phyloP scores from a whole-genome alignment of 2,797 vertebrate species.

The Diglossa cyanea region DNA sequence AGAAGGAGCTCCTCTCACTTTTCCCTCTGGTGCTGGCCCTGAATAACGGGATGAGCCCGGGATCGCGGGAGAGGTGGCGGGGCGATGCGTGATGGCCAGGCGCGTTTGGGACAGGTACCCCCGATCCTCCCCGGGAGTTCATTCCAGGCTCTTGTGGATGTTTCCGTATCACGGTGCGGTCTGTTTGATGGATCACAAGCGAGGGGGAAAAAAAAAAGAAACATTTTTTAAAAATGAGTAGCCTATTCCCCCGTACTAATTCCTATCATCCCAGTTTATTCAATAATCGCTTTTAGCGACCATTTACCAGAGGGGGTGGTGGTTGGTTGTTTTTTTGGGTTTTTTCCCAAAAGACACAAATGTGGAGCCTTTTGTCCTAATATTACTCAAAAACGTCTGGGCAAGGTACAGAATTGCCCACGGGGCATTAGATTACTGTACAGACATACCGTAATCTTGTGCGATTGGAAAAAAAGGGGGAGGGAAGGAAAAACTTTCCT shows the following conservation, averaged over 20 bases:
- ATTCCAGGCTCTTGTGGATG: not conserved
- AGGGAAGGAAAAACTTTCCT: not conserved
- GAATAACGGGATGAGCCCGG: not conserved
- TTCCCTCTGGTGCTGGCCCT: no score
- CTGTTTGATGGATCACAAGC: not conserved
- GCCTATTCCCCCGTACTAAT: not conserved
- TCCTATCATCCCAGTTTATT: not conserved
- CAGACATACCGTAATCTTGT: constrained; percentile 18
- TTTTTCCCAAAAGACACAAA: not conserved
- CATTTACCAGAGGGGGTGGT: not conserved
- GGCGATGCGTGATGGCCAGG: not conserved
- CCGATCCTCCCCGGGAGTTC: not conserved
- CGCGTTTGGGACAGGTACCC: not conserved
- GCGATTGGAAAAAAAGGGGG: not conserved
- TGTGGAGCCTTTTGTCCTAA: not conserved
- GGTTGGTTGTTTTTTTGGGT: not conserved
- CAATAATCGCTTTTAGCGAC: not conserved
- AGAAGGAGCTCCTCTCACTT: not conserved
- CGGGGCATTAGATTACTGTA: not conserved
- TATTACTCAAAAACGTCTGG: not conserved
- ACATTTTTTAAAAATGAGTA: not conserved
- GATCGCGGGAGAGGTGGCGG: not conserved
- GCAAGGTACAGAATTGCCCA: not conserved
- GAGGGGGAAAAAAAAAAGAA: accelerated
- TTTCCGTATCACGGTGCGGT: not conserved